Percentiles rank a stretch among this genome's conserved stretches.
phyloP scores from a whole-genome alignment of 2,888 invertebrate species.

The Periphyllus acericola region DNA sequence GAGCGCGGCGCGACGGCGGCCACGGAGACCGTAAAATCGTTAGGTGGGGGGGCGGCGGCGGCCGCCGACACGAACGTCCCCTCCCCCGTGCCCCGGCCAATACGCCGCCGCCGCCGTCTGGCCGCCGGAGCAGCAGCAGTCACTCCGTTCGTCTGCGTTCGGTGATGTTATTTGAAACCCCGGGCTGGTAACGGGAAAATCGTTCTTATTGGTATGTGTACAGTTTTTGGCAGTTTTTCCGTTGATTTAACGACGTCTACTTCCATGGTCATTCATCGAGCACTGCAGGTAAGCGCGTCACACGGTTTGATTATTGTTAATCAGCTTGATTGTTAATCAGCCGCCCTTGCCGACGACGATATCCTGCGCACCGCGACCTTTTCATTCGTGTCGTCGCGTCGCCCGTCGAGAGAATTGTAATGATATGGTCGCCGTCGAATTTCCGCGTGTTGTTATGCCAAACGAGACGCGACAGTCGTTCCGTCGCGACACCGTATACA shows the following conservation, averaged over 20 bases:
- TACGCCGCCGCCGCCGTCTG: neutral
- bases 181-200: constrained; percentile 57
- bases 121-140: neutral
- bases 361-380: neutral
- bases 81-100: neutral
- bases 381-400: neutral
- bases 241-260: constrained; percentile 60
- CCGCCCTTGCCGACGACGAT: too few species aligned
- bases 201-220: constrained; percentile 55
- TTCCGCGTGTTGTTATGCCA: neutral
- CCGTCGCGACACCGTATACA: neutral
- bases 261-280: constrained; percentile 62
- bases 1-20: constrained; percentile 54
- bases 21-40: constrained; percentile 58
- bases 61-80: neutral
- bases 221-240: constrained; percentile 57
- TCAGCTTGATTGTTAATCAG: too few species aligned
- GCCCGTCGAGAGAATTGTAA: too few species aligned
- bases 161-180: constrained; percentile 42
- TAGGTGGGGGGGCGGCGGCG: constrained; percentile 46
- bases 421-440: too few species aligned
- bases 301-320: too few species aligned
- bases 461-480: too few species aligned
- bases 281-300: constrained; percentile 53
- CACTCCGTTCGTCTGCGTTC: neutral